A percentile compares a stretch with the other conserved stretches of the same genome.
Conservation (phyloP, 2,797 vertebrate species). For the Ctenopoma multispine region DNA sequence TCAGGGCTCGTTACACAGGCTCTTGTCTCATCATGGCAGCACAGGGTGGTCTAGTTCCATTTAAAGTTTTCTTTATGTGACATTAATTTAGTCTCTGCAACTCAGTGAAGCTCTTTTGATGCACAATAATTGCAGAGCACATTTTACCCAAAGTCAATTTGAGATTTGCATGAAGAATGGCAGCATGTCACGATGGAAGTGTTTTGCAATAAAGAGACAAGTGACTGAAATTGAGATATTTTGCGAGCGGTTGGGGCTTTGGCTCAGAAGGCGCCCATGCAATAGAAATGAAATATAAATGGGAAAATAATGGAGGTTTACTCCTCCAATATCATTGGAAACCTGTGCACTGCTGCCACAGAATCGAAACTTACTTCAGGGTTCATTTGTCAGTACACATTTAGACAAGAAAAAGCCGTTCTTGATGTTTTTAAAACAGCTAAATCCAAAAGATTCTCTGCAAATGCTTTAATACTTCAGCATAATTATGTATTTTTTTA, state of each 20-base stretch:
- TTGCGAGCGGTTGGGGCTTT: slow-evolving; percentile 40
- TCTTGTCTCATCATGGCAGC: slow-evolving; percentile 19
- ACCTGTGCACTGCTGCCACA: slow-evolving; percentile 47
- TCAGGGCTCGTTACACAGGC: slow-evolving; percentile 20
- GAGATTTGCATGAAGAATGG: slow-evolving; percentile 76
- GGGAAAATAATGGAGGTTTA: slow-evolving; percentile 70
- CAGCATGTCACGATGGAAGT: slow-evolving; percentile 67
- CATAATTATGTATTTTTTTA: slow-evolving; percentile 29
- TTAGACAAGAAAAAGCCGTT: slow-evolving; percentile 10
- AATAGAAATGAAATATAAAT: slow-evolving; percentile 70
- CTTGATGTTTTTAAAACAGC: slow-evolving; percentile 1
- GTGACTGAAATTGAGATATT: slow-evolving; percentile 72
- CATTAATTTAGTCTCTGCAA: slow-evolving; percentile 70
- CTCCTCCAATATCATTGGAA: slow-evolving; percentile 51
- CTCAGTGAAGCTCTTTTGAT: slow-evolving; percentile 65
- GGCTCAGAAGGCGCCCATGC: slow-evolving; percentile 57
- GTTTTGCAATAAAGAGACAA: slow-evolving; percentile 74
- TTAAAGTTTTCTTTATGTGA: slow-evolving; percentile 71
- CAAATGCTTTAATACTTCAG: neutral
- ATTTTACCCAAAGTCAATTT: slow-evolving; percentile 82
- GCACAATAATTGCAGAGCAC: slow-evolving; percentile 75
- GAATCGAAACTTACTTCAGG: slow-evolving; percentile 21
- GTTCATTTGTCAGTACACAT: slow-evolving; percentile 19
- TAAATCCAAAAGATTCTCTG: slow-evolving; percentile 9
- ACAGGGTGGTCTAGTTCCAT: slow-evolving; percentile 50